These are phyloP conservation scores for Matsumyia berberina DNA, from an alignment of 2,888 invertebrate genomes.

Conservation along the genomic window DNA sequence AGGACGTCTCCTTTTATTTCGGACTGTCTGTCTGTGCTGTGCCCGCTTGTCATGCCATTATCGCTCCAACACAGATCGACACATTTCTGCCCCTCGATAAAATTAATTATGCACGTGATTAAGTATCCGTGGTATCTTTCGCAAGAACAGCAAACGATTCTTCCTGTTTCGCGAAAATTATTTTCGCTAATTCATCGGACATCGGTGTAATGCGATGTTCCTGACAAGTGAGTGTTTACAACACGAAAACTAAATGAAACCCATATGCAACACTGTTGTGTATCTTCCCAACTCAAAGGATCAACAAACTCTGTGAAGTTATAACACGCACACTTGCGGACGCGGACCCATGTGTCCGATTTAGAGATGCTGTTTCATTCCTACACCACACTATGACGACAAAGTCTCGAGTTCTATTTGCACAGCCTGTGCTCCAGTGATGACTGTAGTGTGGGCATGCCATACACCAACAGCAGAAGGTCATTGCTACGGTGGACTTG, in stretches of 20 bases:
- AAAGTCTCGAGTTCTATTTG: slow-evolving; percentile 55
- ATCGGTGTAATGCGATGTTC: slow-evolving; percentile 10
- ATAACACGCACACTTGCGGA: slow-evolving; percentile 47
- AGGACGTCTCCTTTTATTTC: slow-evolving; percentile 12
- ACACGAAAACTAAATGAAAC: not conserved
- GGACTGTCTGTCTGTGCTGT: not conserved
- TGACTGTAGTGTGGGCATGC: slow-evolving; percentile 27
- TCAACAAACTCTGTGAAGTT: slow-evolving; percentile 61
- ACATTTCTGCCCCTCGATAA: slow-evolving; percentile 7
- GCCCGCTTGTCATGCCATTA: not conserved
- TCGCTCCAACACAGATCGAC: slow-evolving; percentile 18
- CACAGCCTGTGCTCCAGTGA: slow-evolving; percentile 43
- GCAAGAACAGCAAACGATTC: not conserved
- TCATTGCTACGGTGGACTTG: slow-evolving; percentile 70
- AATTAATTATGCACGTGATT: slow-evolving; percentile 46
- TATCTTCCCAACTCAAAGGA: slow-evolving; percentile 34
- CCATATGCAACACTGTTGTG: slow-evolving; percentile 3
- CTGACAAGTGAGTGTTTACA: slow-evolving; percentile 27
- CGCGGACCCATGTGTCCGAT: slow-evolving; percentile 36
- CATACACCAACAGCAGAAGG: slow-evolving; percentile 41
- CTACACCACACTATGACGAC: slow-evolving; percentile 37
- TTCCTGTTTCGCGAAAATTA: slow-evolving; percentile 1
- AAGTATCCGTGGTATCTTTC: slow-evolving; percentile 1
- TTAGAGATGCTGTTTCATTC: not conserved
- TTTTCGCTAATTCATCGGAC: slow-evolving; percentile 36